Conservation (phyloP, 2,888 invertebrate species). For the Leucania comma region DNA sequence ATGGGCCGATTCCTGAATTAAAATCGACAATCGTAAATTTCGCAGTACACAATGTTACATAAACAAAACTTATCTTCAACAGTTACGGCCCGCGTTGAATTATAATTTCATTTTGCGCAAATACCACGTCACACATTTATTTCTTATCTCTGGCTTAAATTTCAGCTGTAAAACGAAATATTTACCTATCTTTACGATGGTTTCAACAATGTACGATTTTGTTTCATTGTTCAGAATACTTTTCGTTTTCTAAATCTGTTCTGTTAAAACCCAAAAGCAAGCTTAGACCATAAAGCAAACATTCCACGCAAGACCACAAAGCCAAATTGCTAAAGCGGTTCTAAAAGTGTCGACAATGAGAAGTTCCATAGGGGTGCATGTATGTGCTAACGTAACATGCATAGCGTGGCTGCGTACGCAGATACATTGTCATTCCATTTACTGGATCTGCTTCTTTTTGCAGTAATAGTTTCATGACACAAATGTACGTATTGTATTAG, state of each 20-base stretch:
- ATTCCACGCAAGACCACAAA: conserved; percentile 76
- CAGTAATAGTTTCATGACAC: not conserved
- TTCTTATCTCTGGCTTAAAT: conserved; percentile 65
- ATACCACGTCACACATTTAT: conserved; percentile 66
- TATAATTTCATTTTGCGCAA: conserved; percentile 75
- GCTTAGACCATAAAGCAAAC: conserved; percentile 70
- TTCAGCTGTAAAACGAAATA: conserved; percentile 58
- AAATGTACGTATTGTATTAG: not conserved
- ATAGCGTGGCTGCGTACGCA: conserved; percentile 55
- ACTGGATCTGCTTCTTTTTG: conserved; percentile 39
- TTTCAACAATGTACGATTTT: conserved; percentile 53
- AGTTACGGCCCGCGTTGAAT: conserved; percentile 74
- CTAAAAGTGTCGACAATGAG: conserved; percentile 72
- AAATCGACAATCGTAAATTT: conserved; percentile 83
- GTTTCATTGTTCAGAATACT: conserved; percentile 29
- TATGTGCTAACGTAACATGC: conserved; percentile 66
- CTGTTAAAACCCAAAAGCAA: conserved; percentile 37
- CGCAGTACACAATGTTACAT: conserved; percentile 76
- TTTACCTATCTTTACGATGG: conserved; percentile 63
- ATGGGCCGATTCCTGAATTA: conserved; percentile 84
- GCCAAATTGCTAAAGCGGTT: conserved; percentile 77
- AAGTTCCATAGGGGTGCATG: conserved; percentile 69
- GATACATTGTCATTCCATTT: conserved; percentile 13
- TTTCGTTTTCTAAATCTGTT: conserved; percentile 43
- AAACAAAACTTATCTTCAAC: conserved; percentile 85